These are phyloP conservation scores for Chironomus riparius DNA, from an alignment of 2,888 invertebrate genomes.

Conservation along the genomic window DNA sequence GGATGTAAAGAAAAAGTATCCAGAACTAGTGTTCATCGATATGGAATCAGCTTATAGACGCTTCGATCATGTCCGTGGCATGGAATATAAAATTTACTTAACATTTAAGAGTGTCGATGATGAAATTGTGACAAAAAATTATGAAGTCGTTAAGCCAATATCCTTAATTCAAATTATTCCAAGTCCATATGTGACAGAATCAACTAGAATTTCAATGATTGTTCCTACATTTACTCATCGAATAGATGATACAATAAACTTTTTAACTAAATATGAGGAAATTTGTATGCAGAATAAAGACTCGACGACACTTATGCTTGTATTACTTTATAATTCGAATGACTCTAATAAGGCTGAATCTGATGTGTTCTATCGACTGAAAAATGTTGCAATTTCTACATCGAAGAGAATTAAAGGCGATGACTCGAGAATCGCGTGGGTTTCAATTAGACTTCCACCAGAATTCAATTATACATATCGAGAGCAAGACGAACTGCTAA, in stretches of 20 bases:
- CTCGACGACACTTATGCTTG: constrained; percentile 68
- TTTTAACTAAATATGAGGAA: constrained; percentile 63
- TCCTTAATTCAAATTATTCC: constrained; percentile 82
- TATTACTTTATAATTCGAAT: constrained; percentile 56
- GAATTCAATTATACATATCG: constrained; percentile 32
- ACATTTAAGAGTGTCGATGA: constrained; percentile 41
- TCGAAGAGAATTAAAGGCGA: constrained; percentile 58
- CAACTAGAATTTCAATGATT: constrained; percentile 68
- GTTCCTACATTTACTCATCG: constrained; percentile 56
- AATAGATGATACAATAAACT: constrained; percentile 50
- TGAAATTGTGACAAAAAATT: constrained; percentile 39
- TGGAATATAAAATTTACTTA: constrained; percentile 76
- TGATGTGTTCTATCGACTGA: constrained; percentile 53
- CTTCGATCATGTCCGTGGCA: constrained; percentile 75
- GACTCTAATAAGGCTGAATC: constrained; percentile 54
- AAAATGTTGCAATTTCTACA: constrained; percentile 52
- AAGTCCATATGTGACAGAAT: constrained; percentile 94
- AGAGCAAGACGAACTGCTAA: constrained; percentile 35
- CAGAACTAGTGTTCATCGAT: constrained; percentile 46
- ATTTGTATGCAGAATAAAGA: constrained; percentile 66
- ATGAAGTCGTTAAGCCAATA: constrained; percentile 74
- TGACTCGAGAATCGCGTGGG: constrained; percentile 59
- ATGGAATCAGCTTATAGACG: constrained; percentile 63
- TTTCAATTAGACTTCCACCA: constrained; percentile 54
- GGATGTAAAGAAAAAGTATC: constrained; percentile 46